Evolutionary conservation across 1,140 invertebrate species (phyloP), one percentile per base, ranked within the genome.

Genomic region (Manduca sexta): DNA sequence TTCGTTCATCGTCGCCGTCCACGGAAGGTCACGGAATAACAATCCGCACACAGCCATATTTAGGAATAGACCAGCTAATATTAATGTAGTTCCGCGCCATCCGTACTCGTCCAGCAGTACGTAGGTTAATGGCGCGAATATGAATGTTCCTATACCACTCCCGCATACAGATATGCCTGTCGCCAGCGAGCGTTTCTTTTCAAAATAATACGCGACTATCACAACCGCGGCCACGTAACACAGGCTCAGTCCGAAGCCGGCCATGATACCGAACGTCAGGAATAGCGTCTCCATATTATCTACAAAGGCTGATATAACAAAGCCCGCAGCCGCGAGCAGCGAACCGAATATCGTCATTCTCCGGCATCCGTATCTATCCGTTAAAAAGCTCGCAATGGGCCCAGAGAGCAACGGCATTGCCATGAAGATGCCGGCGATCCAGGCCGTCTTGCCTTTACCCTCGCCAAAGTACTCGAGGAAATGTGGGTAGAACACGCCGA

Each of bases 151-250:
- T 34, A 95, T 93, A 5, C 94, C 94, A 64, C 93, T 95, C 0
- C 96, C 96, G 69, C 95, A 97, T 1, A 97, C 95, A 0, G 96
- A 94, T 15, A 98, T 88, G 0, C 97, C 97, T 0, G 96, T 98
- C 0, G 97, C 97, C 35, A 98, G 90, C 0, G 96, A 97, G 41
- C 97, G 86, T 66, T 91, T 93, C 62, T 94, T 94, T 62, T 98
- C 97, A 76, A 99, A 99, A 76, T 98, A 99, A 73, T 97, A 97
- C 1, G 97, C 96, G 2, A 99, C 97, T 57, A 97, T 96, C 0
- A 98, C 97, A 1, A 96, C 93, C 0, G 94, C 94, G 1, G 95
- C 93, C 1, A 97, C 95, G 70, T 94, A 96, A 65, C 95, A 95
- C 15, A 97, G 82, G 39, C 95, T 94, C 51, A 97, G 86, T 6